Evolutionary conservation across 2,888 invertebrate species (phyloP), one percentile per base, ranked within the genome.

Genomic region (Ariolimax columbianus): DNA sequence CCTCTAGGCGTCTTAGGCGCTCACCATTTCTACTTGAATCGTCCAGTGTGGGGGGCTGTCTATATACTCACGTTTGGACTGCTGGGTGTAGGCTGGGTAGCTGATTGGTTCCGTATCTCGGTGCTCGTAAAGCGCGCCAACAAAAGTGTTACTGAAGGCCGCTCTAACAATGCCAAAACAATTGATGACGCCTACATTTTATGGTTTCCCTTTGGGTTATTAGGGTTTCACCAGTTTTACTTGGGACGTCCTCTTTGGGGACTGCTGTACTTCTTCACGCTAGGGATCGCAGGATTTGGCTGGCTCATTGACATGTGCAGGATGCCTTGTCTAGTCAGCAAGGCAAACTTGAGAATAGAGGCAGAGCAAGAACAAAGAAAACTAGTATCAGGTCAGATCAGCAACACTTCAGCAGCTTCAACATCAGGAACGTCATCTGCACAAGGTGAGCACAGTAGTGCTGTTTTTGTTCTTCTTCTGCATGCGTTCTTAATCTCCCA

Each of bases 181-280:
- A 72, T 90, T n/a, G 84, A 88, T 30, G 88, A 91, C 30, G 96
- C 98, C 0, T 99, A 98, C 92, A 86, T 98, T 0, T 95, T 96
- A 68, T 99, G 98, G 98, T 91, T 97, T 0, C 95, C 97, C 89
- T 97, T 97, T n/a, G 98, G 99, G 11, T 94, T 97, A 90, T 96
- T 97, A 89, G 98, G 98, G 0, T 94, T 97, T 9, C 99, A 99
- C 94, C 97, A 98, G 93, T 96, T 98, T 91, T 99, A 99, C 94
- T 95, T 99, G 88, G 96, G 96, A 82, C 95, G 98, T 83, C 88
- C 87, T 36, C 40, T 86, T 3, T 91, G 91, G 91, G 91, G 91
- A 23, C 2, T 89, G 11, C 80, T 91, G 33, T 91, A 91, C 82
- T 87, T 90, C 70, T 88, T 88, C 59, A 90, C 91, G 0, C 89